Evolutionary conservation across 2,888 invertebrate genomes (phyloP).

Genomic region (Marronus borbonicus): DNA sequence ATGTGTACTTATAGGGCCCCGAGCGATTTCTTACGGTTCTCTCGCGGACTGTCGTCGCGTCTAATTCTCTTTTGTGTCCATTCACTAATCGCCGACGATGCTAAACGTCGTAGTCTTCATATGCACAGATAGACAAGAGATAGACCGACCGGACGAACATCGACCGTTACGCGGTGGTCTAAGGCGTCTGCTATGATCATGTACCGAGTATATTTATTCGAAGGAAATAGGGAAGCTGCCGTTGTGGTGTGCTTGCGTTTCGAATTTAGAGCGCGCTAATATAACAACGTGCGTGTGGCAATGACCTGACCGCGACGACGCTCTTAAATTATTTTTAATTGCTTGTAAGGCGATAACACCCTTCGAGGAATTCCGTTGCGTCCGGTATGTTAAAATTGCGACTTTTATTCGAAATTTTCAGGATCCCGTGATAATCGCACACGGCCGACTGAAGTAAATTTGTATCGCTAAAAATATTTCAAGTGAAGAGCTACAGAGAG

Average conservation of each 20-base stretch:
- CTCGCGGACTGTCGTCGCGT: constrained; percentile 16
- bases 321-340: constrained; percentile 44
- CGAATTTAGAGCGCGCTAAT: constrained; percentile 41
- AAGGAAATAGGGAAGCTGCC: constrained; percentile 18
- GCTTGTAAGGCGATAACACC: constrained; percentile 32
- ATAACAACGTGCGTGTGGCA: constrained; percentile 35
- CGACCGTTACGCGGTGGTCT: constrained; percentile 22
- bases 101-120: constrained; percentile 9
- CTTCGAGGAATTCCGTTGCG: constrained; percentile 25
- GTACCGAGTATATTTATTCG: constrained; percentile 22
- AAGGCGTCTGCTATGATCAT: constrained; percentile 3
- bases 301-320: constrained; percentile 38
- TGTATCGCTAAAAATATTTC: too few relatives aligned
- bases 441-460: too few relatives aligned
- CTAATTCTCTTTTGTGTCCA: constrained; percentile 36
- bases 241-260: constrained; percentile 10
- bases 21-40: constrained; percentile 35
- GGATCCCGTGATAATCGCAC: neutral
- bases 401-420: neutral
- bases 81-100: constrained; percentile 35
- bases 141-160: neutral
- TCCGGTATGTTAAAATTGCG: constrained; percentile 23
- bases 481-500: too few relatives aligned
- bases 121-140: neutral
- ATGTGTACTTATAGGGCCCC: constrained; percentile 10